phyloP scores from a whole-genome alignment of 2,797 vertebrate genomes.

The Poeciliopsis turneri region DNA sequence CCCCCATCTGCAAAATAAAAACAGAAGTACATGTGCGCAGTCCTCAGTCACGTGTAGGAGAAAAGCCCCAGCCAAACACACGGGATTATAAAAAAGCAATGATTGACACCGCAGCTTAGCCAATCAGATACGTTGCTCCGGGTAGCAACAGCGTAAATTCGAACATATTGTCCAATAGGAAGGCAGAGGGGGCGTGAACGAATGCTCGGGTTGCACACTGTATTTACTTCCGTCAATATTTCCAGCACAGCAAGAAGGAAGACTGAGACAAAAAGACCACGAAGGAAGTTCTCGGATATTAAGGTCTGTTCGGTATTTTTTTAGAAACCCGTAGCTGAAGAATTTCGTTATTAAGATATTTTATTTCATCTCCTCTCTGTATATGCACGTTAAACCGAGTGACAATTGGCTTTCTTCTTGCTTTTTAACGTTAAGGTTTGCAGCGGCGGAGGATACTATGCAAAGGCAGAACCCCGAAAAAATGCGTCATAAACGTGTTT shows the following conservation, averaged over 20 bases:
- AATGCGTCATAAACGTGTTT: conserved; percentile 22
- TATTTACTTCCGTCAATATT: conserved; percentile 79
- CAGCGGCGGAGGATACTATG: background rate
- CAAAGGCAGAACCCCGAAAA: background rate
- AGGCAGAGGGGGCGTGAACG: conserved; percentile 31
- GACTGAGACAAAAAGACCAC: conserved; percentile 16
- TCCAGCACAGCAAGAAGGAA: conserved; percentile 24
- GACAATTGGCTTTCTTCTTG: conserved; percentile 24
- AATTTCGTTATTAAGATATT: rapidly evolving
- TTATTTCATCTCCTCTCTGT: background rate
- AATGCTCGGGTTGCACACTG: conserved; percentile 6
- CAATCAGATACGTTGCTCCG: conserved; percentile 45
- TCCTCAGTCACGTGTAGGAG: conserved; percentile 64
- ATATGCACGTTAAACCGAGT: conserved; percentile 11
- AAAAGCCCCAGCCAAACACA: conserved; percentile 61
- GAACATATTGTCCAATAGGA: conserved; percentile 53
- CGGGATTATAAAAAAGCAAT: conserved; percentile 11
- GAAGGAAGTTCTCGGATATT: conserved; percentile 19
- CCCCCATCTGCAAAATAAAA: conserved; percentile 66
- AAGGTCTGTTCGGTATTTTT: conserved; percentile 51
- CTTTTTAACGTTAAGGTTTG: background rate
- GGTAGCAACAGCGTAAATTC: conserved; percentile 61
- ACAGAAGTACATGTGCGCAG: conserved; percentile 73
- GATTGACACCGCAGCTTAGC: conserved; percentile 26
- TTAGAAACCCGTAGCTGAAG: background rate